A percentile compares a stretch with the other conserved stretches of the same genome.
phyloP scores from a whole-genome alignment of 2,113 vertebrate species.

The Dipodomys stephensi region DNA sequence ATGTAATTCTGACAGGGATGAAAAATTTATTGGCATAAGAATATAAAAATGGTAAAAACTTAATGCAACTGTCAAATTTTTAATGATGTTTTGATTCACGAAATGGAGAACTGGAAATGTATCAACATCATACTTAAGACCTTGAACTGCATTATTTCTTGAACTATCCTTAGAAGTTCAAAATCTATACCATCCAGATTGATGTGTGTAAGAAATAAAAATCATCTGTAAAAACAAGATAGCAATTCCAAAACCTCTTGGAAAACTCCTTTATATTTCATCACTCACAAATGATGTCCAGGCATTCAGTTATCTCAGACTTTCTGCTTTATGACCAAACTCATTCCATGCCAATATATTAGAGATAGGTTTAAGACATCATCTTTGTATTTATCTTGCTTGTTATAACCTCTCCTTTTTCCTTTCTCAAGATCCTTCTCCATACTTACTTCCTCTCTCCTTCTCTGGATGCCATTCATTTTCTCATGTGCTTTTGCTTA shows the following conservation, averaged over 20 bases:
- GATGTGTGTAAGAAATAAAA: not conserved
- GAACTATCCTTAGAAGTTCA: not conserved
- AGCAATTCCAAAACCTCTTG: not conserved
- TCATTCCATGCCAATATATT: conserved; percentile 14
- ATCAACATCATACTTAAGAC: not conserved
- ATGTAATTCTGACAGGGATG: conserved; percentile 6
- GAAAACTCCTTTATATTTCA: conserved; percentile 7
- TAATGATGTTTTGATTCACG: conserved; percentile 20
- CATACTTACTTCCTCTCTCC: not conserved
- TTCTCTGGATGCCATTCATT: not conserved
- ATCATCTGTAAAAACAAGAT: conserved; percentile 8
- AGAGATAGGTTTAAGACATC: not conserved
- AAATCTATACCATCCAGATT: not conserved
- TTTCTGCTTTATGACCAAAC: conserved; percentile 30
- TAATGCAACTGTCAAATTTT: conserved; percentile 61
- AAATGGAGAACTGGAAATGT: not conserved
- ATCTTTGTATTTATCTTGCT: not conserved
- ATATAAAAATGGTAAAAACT: not conserved
- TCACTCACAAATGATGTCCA: not conserved
- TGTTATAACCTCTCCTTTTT: not conserved
- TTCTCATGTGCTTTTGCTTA: not conserved
- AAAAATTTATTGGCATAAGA: conserved; percentile 23
- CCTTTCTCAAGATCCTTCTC: not conserved
- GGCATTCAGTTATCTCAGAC: conserved; percentile 10
- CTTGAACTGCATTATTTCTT: not conserved